Conservation (phyloP, 2,888 invertebrate genomes). For the Dioctria linearis region DNA sequence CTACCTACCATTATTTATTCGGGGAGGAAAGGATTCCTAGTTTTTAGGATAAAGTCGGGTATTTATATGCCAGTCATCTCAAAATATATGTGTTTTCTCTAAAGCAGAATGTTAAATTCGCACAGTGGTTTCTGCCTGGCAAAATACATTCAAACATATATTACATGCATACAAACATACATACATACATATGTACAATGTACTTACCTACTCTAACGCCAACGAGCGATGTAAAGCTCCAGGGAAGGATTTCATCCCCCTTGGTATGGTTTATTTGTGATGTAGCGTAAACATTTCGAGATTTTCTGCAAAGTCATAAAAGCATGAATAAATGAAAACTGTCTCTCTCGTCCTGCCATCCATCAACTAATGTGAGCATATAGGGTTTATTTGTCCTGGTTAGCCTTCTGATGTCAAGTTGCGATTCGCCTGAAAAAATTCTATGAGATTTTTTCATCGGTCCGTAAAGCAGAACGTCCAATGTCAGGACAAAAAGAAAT, state of each 20-base stretch:
- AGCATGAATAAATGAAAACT: constrained; percentile 31
- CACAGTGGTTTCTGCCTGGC: background rate
- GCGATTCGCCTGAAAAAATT: constrained; percentile 14
- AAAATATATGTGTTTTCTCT: background rate
- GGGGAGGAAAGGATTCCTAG: constrained; percentile 20
- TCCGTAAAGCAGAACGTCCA: background rate
- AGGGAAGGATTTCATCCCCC: background rate
- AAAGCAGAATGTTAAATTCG: background rate
- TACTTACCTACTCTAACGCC: background rate
- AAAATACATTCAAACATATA: background rate
- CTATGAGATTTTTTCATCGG: constrained; percentile 3
- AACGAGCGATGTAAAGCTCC: background rate
- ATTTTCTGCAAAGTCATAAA: constrained; percentile 41
- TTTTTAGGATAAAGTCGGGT: constrained; percentile 12
- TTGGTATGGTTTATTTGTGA: constrained; percentile 11
- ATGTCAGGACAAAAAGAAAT: background rate
- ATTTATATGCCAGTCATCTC: constrained; percentile 15
- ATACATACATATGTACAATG: background rate
- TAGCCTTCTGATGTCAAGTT: constrained; percentile 8
- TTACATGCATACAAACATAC: background rate
- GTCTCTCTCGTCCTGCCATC: constrained; percentile 13
- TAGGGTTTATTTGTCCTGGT: constrained; percentile 11
- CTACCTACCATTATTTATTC: background rate
- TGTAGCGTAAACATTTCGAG: constrained; percentile 27
- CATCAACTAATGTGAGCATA: constrained; percentile 12